Evolutionary conservation across 2,797 vertebrate genomes (phyloP), one percentile per base, ranked within the genome.

Genomic region (Betta splendens): DNA sequence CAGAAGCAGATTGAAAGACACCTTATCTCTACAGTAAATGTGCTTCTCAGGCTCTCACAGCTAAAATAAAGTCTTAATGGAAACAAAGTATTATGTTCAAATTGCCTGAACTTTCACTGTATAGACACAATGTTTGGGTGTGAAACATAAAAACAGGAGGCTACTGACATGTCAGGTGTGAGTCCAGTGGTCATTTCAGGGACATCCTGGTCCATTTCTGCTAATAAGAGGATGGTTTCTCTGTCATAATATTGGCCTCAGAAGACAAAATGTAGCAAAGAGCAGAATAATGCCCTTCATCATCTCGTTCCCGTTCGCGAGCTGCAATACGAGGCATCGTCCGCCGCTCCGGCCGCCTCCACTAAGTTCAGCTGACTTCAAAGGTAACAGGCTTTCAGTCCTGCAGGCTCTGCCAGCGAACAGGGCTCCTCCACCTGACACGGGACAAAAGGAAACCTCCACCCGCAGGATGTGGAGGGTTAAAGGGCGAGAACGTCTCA

Each of bases 321-420:
- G n/a, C n/a, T n/a, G n/a, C n/a, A n/a, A n/a, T n/a, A n/a, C n/a
- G n/a, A n/a, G n/a, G n/a, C n/a, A n/a, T n/a, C n/a, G n/a, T n/a
- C n/a, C n/a, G n/a, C n/a, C n/a, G n/a, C n/a, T n/a, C n/a, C n/a
- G n/a, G n/a, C n/a, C n/a, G 7, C 22, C 23, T 58, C 25, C 36
- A 21, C 25, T 13, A 43, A 20, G 17, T 48, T 33, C 18, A 65
- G 46, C 47, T 47, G n/a, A 49, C 50, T 40, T 61, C n/a, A 69
- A 47, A 69, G 32, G 56, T 51, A 56, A 74, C 64, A 11, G 33
- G 22, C 22, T 51, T 72, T 70, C 13, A 38, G 15, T 35, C 36
- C 67, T 60, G 42, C 26, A 22, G 54, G 38, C 44, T 69, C 20
- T 44, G 26, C 62, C 15, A 73, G 63, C 69, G 47, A 62, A 52